Evolutionary conservation across 2,797 vertebrate species (phyloP), one percentile per base, ranked within the genome.

Genomic region (Gymnoscopelus microlampas): DNA sequence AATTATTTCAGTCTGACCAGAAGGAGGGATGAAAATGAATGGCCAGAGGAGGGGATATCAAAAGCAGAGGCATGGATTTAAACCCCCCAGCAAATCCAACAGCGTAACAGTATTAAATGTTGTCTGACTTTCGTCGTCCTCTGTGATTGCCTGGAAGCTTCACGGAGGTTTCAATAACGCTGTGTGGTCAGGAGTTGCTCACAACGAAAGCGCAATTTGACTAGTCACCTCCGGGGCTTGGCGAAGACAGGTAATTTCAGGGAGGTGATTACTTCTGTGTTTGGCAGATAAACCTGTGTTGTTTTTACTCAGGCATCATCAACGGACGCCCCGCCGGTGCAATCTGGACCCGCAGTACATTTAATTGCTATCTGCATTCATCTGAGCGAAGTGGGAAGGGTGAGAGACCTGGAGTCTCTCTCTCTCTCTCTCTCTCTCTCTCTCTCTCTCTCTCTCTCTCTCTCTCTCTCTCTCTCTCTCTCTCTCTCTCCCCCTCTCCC

Each of bases 231-330:
- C 29, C 19, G 32, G 72, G 70, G 73, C 59, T 44, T 5, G 29
- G 0, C 7, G 71, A 68, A 44, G 63, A 80, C 74, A 83, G 75
- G 78, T 87, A 64, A 85, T 87, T 85, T 77, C 65, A 47, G 58
- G 11, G 67, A 59, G 56, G 62, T 71, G 64, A 78, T 78, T 74
- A 71, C 68, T 63, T 65, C 65, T 57, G 65, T 67, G 75, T 85
- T 77, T 73, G 62, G 35, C 57, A 81, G 86, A 89, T 89, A 86
- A 86, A 87, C 61, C 64, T 67, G 68, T 83, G 82, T 88, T 87
- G 78, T 89, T 86, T 44, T 80, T 75, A 82, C 12, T 0, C 26
- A 58, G 66, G 73, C 62, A 47, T 60, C 83, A 79, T 83, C 78
- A 79, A 69, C 68, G 67, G 65, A 68, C 5, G 10, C 50, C 32